Base-by-base conservation (phyloP, 2,113 vertebrate species). In the Planiliza haematocheilus region DNA sequence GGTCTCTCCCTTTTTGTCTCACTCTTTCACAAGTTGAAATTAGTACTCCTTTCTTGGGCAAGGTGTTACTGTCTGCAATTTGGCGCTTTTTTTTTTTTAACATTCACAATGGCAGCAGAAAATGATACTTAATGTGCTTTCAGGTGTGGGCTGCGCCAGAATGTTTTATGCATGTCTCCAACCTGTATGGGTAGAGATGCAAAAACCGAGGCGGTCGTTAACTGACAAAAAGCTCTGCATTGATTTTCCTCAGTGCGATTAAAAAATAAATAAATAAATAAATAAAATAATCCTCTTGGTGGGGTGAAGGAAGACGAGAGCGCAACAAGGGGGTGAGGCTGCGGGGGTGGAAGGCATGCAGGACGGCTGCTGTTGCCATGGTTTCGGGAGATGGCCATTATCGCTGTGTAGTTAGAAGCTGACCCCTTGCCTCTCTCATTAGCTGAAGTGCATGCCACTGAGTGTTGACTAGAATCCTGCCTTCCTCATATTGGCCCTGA, bases 351-450 rank as follows among this genome's bases (percentile, higher is more conserved):
- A 52, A 50, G 71, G 74, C 48, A 64, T 42, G 72, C 55, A 66
- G 71, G 81, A 83, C 53, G 68, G 66, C 79, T 86, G 83, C 77
- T 81, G 91, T 93, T 92, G 88, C 92, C 88, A 93, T 93, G 91
- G 92, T 91, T 92, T 90, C 87, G 21, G 71, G 84, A 89, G 85
- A 83, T 70, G 79, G 89, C 86, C 90, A 93, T 93, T 92, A 92
- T 92, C 88, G 88, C 70, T 87, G 86, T 90, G 90, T 91, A 86
- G 89, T 90, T 89, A 89, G 79, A 89, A 48, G 69, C 88, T 92
- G 91, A 90, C 89, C 92, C 81, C 73, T 83, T 88, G 89, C 57
- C 86, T 91, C 91, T 83, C 90, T 93, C 91, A 92, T 93, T 93
- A 93, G 88, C 74, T 89, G 91, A 83, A 93, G 88, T 89, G 89